Percentiles rank a stretch among this genome's conserved stretches.
Evolutionary conservation across 2,797 vertebrate genomes (phyloP).

Genomic region (Tenualosa ilisha): DNA sequence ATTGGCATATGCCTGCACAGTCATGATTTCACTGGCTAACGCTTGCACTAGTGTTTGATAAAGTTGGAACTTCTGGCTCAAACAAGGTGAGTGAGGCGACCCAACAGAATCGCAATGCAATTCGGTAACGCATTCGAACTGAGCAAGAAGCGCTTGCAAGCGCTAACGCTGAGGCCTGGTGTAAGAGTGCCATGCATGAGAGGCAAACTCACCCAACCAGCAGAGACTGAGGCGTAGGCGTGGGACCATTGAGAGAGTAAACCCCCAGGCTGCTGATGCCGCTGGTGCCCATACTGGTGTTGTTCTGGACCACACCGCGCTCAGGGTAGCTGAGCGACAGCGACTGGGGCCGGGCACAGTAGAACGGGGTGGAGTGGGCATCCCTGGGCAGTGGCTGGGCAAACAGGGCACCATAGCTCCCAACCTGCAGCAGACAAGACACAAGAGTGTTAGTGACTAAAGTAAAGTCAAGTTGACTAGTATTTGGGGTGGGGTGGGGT

Average conservation of each 20-base stretch:
- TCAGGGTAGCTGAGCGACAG: slow-evolving; percentile 89
- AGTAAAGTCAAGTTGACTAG: too few species aligned
- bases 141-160: too few species aligned
- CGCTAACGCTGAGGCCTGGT: too few species aligned
- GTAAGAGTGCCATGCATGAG: too few species aligned
- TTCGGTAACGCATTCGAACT: too few species aligned
- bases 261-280: slow-evolving; percentile 90
- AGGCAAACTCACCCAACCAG: slow-evolving; percentile 81
- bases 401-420: slow-evolving; percentile 85
- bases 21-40: too few species aligned
- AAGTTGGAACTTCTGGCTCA: neutral
- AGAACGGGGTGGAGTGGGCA: slow-evolving; percentile 94
- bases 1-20: too few species aligned
- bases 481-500: too few species aligned
- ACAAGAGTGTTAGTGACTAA: neutral
- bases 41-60: too few species aligned
- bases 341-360: slow-evolving; percentile 91
- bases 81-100: too few species aligned
- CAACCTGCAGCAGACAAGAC: slow-evolving; percentile 72
- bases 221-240: slow-evolving; percentile 83
- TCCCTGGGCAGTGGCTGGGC: slow-evolving; percentile 92
- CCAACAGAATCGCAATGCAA: too few species aligned
- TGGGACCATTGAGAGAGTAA: slow-evolving; percentile 85
- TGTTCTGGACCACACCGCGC: slow-evolving; percentile 71
- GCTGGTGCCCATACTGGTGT: slow-evolving; percentile 88